phyloP scores from a whole-genome alignment of 2,888 invertebrate genomes.

The Biston stratarius region DNA sequence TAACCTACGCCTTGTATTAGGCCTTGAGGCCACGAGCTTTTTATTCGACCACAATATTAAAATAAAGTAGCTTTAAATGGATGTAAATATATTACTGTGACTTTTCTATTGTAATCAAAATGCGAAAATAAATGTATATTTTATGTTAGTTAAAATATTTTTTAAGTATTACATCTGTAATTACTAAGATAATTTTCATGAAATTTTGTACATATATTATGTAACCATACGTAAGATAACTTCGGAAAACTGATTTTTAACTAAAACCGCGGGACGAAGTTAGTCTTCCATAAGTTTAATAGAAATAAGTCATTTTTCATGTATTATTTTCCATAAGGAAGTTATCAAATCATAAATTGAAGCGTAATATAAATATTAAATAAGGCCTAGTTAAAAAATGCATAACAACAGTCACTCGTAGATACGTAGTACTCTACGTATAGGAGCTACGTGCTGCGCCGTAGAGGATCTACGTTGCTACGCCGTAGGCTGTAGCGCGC shows the following conservation, averaged over 20 bases:
- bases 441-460: constrained; percentile 14
- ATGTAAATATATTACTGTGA: constrained; percentile 6
- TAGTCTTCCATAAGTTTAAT: constrained; percentile 13
- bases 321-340: neutral
- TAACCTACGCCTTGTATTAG: neutral
- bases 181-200: neutral
- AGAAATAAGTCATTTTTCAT: neutral
- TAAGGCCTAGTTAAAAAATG: neutral
- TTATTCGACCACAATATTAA: constrained; percentile 27
- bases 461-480: constrained; percentile 12
- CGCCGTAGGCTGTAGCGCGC: constrained; percentile 3
- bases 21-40: constrained; percentile 25
- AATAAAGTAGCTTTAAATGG: constrained; percentile 5
- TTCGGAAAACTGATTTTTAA: neutral
- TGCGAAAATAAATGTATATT: neutral
- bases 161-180: neutral
- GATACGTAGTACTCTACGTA: neutral
- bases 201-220: neutral
- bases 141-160: neutral
- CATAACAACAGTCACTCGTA: neutral
- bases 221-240: neutral
- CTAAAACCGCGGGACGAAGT: constrained; percentile 2
- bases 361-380: no score
- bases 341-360: no score
- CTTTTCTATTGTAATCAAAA: neutral